Conservation (phyloP, 2,888 invertebrate species). For the Tetragnatha montana region DNA sequence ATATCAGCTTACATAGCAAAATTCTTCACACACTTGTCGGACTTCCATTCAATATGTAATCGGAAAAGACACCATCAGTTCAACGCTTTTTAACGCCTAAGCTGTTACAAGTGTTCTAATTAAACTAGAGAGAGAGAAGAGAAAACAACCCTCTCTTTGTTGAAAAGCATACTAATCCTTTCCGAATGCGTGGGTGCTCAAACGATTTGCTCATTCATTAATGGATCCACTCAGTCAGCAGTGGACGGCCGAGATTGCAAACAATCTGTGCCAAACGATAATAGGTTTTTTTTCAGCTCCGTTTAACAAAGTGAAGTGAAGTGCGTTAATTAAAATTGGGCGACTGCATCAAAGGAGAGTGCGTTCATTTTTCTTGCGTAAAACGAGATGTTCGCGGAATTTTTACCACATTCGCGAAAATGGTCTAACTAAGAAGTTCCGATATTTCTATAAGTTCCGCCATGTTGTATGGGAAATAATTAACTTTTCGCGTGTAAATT, state of each 20-base stretch:
- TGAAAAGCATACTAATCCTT: neutral
- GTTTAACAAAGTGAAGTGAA: neutral
- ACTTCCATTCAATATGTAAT: no score
- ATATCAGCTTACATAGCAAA: no score
- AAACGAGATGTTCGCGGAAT: neutral
- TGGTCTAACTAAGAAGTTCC: neutral
- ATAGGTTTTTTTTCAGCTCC: neutral
- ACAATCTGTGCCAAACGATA: neutral
- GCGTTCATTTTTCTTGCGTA: neutral
- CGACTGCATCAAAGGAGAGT: neutral
- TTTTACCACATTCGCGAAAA: neutral
- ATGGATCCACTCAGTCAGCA: neutral
- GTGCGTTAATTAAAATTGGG: neutral
- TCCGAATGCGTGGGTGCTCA: neutral
- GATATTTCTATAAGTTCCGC: no score
- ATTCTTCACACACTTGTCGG: no score
- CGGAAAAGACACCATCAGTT: no score
- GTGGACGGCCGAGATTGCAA: neutral
- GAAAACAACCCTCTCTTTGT: neutral
- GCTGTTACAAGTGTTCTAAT: neutral
- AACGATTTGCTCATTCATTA: neutral
- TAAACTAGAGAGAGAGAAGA: neutral
- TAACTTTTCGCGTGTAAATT: neutral
- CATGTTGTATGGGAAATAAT: neutral
- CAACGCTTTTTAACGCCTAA: neutral